Evolutionary conservation across 1,140 invertebrate genomes (phyloP), one percentile per base, ranked within the genome.

Genomic region (Orchesella cincta): DNA sequence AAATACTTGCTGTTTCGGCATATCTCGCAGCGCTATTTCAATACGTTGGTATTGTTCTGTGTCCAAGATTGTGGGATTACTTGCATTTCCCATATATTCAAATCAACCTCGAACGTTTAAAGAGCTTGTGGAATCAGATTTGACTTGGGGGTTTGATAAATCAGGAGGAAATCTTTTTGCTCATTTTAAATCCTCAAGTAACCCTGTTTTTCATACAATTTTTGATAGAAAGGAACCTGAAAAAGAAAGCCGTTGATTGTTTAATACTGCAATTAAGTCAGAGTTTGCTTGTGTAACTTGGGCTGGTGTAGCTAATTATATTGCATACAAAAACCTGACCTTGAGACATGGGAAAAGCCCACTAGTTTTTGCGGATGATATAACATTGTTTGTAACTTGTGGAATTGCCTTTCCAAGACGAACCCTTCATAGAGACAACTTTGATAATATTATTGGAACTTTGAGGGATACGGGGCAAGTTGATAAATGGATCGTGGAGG

Each of bases 281-380:
- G 29, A 73, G 1, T 73, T 73, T 46, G 71, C 71, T 5, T 73
- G 71, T 26, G 46, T 73, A 5, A 46, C 71, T 2, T 73, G 71
- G 71, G 23, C 2, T 12, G 71, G 71, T 8, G 16, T 23, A 16
- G 36, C 18, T 12, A 18, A 73, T 26, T 73, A 73, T 46, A 23
- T 39, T n/a, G 33, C 71, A 5, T 39, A 39, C 36, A 36, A 35
- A 51, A 73, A 73, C 28, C 29, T 73, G 23, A 73, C 71, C 12
- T 2, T 46, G 29, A 14, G 26, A 1, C 26, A 67, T 67, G 62
- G 62, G n/a, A 67, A 67, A 67, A 67, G 62, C 29, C 62, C 62
- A 31, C 28, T 67, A 12, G n/a, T 33, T 33, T 31, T 33, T 67
- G 62, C 62, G 33, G 62, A 67, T 2, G 28, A 67, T 12, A 67